A percentile compares a stretch with the other conserved stretches of the same genome.
These are phyloP conservation scores for Podarcis raffonei DNA, from an alignment of 2,113 vertebrate species.

Conservation along the genomic window DNA sequence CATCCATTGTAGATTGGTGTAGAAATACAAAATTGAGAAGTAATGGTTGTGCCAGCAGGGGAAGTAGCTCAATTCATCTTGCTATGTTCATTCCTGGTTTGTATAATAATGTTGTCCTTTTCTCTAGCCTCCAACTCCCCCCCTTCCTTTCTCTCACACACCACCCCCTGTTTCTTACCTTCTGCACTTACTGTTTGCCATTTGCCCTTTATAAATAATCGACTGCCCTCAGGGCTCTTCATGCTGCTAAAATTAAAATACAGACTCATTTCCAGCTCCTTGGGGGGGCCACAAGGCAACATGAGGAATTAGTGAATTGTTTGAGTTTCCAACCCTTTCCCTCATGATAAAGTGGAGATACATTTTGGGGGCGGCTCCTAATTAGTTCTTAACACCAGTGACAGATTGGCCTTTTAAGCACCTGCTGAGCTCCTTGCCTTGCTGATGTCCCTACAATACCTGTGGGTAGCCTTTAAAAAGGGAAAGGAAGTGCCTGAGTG, in stretches of 20 bases:
- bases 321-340: conserved; percentile 24
- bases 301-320: conserved; percentile 24
- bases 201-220: conserved; percentile 61
- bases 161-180: conserved; percentile 49
- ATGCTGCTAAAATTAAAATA: conserved; percentile 60
- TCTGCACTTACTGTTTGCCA: conserved; percentile 54
- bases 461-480: conserved; percentile 1
- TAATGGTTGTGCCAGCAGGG: conserved; percentile 66
- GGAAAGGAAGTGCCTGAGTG: neutral
- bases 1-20: neutral
- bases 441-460: conserved; percentile 33
- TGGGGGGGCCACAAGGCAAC: conserved; percentile 23
- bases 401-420: conserved; percentile 43
- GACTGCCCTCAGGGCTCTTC: conserved; percentile 33
- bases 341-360: conserved; percentile 42
- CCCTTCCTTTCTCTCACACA: conserved; percentile 26
- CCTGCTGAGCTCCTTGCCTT: neutral
- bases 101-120: conserved; percentile 60
- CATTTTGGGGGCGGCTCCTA: conserved; percentile 32
- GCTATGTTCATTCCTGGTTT: conserved; percentile 55
- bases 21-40: conserved; percentile 57
- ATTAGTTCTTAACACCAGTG: conserved; percentile 51
- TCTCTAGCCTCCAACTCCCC: too few relatives aligned
- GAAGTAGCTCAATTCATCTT: conserved; percentile 65
- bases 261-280: conserved; percentile 37